Conservation (phyloP, 2,797 vertebrate genomes). For the Psittacula derbiana region DNA sequence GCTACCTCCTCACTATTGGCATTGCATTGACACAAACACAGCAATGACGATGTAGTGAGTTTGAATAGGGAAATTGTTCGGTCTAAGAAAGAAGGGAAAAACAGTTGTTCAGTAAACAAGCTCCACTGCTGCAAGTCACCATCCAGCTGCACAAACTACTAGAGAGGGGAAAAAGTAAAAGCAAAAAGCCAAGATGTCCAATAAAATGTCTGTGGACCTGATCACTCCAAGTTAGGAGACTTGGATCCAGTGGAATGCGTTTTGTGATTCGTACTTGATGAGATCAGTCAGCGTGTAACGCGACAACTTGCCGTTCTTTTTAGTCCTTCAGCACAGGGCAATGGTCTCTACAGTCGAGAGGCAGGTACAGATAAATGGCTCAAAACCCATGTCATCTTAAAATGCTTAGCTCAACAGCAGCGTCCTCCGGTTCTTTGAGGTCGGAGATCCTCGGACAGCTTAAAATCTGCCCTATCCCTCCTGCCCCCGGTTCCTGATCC, state of each 20-base stretch:
- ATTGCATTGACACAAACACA: not conserved
- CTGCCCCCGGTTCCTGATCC: fast-evolving
- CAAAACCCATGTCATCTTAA: not conserved
- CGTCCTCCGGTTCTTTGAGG: not conserved
- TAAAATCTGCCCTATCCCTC: not conserved
- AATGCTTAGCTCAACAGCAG: not conserved
- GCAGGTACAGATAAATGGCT: not conserved
- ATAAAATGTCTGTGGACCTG: not conserved
- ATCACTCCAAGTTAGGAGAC: not conserved
- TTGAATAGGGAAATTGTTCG: not conserved
- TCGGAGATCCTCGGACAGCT: fast-evolving
- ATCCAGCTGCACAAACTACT: not conserved
- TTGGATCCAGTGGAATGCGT: fast-evolving
- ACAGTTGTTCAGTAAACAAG: not conserved
- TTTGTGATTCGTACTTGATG: not conserved
- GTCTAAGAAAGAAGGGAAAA: not conserved
- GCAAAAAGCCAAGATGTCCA: not conserved
- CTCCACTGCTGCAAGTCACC: not conserved
- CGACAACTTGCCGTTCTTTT: fast-evolving
- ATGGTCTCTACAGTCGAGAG: fast-evolving
- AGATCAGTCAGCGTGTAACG: not conserved
- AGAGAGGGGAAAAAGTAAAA: not conserved
- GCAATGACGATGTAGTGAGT: not conserved
- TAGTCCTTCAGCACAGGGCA: not conserved
- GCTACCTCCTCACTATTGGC: not conserved